Evolutionary conservation across 2,888 invertebrate genomes (phyloP).

Genomic region (Fragum whitleyi): DNA sequence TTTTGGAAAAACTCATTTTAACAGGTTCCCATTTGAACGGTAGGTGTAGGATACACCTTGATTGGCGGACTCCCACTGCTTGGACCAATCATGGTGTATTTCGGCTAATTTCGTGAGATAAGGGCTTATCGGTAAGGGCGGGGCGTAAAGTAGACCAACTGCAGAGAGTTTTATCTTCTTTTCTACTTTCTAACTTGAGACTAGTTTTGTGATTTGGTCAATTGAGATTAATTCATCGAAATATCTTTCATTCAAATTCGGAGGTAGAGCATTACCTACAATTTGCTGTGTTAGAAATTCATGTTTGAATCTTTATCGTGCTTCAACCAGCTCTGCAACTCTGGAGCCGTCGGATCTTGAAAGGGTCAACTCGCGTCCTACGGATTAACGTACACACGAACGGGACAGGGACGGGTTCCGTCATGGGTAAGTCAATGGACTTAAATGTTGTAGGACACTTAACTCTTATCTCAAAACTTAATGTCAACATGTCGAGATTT

Average conservation of each 20-base stretch:
- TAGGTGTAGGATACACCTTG: slow-evolving; percentile 52
- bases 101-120: slow-evolving; percentile 46
- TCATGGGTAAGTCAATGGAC: slow-evolving; percentile 58
- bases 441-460: not conserved
- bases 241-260: slow-evolving; percentile 21
- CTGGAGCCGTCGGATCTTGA: slow-evolving; percentile 61
- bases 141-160: slow-evolving; percentile 22
- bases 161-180: slow-evolving; percentile 19
- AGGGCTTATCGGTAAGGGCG: slow-evolving; percentile 58
- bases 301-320: slow-evolving; percentile 2
- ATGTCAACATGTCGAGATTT: not conserved
- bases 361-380: slow-evolving; percentile 58
- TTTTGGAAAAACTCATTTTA: slow-evolving; percentile 17
- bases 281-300: slow-evolving; percentile 8
- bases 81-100: slow-evolving; percentile 31
- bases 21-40: slow-evolving; percentile 20
- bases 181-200: slow-evolving; percentile 17
- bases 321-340: slow-evolving; percentile 18
- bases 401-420: slow-evolving; percentile 44
- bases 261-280: slow-evolving; percentile 5
- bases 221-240: slow-evolving; percentile 28
- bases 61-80: slow-evolving; percentile 45
- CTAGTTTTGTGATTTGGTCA: slow-evolving; percentile 27
- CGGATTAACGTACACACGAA: slow-evolving; percentile 50
- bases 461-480: not conserved